These are phyloP conservation scores for Ypsolopha sequella DNA, from an alignment of 2,888 invertebrate species.

Conservation along the genomic window DNA sequence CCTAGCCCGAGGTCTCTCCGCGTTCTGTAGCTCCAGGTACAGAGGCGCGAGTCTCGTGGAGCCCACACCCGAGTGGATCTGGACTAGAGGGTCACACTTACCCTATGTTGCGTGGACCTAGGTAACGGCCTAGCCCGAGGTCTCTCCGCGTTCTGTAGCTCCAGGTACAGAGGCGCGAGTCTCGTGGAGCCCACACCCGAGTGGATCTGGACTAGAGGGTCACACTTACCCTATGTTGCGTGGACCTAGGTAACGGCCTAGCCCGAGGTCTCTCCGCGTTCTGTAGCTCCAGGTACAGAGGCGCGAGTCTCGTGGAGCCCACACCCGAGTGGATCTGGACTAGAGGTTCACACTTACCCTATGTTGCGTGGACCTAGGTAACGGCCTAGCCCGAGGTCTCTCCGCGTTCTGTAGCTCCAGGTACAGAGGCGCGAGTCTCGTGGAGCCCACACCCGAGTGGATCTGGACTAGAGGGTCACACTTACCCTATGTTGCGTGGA, in stretches of 20 bases:
- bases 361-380: constrained; percentile 26
- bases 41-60: constrained; percentile 74
- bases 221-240: constrained; percentile 2
- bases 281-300: constrained; percentile 16
- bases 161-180: constrained; percentile 39
- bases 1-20: constrained; percentile 27
- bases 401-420: constrained; percentile 17
- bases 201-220: not conserved
- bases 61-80: constrained; percentile 43
- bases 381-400: constrained; percentile 28
- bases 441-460: constrained; percentile 69
- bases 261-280: constrained; percentile 26
- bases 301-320: constrained; percentile 79
- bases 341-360: not conserved
- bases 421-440: constrained; percentile 64
- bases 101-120: not conserved
- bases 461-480: too few species aligned
- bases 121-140: constrained; percentile 6
- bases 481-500: not conserved
- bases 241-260: constrained; percentile 32
- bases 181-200: constrained; percentile 75
- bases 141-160: constrained; percentile 14
- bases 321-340: too few species aligned
- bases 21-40: constrained; percentile 15
- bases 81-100: too few species aligned